Percentiles rank a stretch among this genome's conserved stretches.
phyloP scores from a whole-genome alignment of 1,140 invertebrate species.

The Ptiloglossa arizonensis region DNA sequence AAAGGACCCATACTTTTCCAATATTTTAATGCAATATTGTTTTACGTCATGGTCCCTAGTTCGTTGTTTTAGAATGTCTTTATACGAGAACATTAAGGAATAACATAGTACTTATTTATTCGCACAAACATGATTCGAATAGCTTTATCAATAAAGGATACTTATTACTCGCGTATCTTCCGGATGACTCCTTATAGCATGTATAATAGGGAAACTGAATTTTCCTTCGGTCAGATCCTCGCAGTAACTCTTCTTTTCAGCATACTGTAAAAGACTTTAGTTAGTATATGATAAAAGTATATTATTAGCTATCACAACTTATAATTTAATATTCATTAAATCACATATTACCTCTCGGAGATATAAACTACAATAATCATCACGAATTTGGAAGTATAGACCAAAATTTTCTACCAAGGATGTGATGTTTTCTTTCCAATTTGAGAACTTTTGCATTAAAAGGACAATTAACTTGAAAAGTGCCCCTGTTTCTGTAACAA shows the following conservation, averaged over 20 bases:
- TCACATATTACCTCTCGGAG: too few relatives aligned
- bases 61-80: constrained; percentile 93
- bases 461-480: too few relatives aligned
- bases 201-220: constrained; percentile 98
- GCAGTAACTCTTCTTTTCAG: constrained; percentile 96
- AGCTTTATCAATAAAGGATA: constrained; percentile 85
- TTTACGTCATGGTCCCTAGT: constrained; percentile 96
- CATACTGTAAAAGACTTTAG: constrained; percentile 90
- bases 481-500: too few relatives aligned
- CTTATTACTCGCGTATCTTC: constrained; percentile 94
- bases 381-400: too few relatives aligned
- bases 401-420: too few relatives aligned
- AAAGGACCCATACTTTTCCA: constrained; percentile 95
- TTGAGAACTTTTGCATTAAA: too few relatives aligned
- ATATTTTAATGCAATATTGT: constrained; percentile 92
- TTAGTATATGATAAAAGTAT: background rate
- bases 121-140: background rate
- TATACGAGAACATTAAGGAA: constrained; percentile 61
- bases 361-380: too few relatives aligned
- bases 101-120: constrained; percentile 22
- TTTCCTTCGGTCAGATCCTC: constrained; percentile 99
- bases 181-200: constrained; percentile 91
- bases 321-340: too few relatives aligned
- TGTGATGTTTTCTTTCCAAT: too few relatives aligned
- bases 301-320: too few relatives aligned